Evolutionary conservation across 1,140 invertebrate species (phyloP), one percentile per base, ranked within the genome.

Genomic region (Asobara japonica): DNA sequence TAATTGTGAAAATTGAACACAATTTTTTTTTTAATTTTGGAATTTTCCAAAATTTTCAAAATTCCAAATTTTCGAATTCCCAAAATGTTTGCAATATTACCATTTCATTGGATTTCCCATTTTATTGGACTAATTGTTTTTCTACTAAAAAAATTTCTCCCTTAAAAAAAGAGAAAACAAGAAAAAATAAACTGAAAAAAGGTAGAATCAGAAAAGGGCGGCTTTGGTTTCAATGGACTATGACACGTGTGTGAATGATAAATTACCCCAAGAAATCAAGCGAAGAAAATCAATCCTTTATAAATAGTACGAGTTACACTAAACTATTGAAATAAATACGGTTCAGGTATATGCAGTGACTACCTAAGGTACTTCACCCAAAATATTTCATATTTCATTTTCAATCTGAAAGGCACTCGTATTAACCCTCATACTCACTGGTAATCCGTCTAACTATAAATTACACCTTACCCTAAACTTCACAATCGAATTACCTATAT

Each of bases 191-290:
- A 36, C 5, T 36, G 13, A 16, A 66, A 1, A 1, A n/a, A 3
- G 10, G 1, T 1, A n/a, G 7, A 62, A 62, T 29, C 25, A 62
- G 66, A 70, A 48, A 68, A 13, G 33, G 72, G 80, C 81, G 76
- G 80, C 84, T 86, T 86, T 86, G 84, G 84, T 78, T 86, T 86
- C 80, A 79, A 82, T 76, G 79, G 84, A 86, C 83, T 85, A 86
- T 83, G 78, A 84, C 77, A 80, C 75, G 75, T 83, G 70, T 68
- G 30, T 51, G 45, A 16, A 30, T 48, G 10, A 27, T 16, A 68
- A 8, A n/a, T 33, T 16, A 68, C 11, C 25, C 10, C 11, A 0
- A 30, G 51, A 64, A 64, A 45, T 36, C 11, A 31, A 71, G 30
- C 16, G 16, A 67, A 41, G 60, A 51, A 68, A 31, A 33, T 60